Conservation (phyloP, 2,113 vertebrate genomes). For the Meles meles region DNA sequence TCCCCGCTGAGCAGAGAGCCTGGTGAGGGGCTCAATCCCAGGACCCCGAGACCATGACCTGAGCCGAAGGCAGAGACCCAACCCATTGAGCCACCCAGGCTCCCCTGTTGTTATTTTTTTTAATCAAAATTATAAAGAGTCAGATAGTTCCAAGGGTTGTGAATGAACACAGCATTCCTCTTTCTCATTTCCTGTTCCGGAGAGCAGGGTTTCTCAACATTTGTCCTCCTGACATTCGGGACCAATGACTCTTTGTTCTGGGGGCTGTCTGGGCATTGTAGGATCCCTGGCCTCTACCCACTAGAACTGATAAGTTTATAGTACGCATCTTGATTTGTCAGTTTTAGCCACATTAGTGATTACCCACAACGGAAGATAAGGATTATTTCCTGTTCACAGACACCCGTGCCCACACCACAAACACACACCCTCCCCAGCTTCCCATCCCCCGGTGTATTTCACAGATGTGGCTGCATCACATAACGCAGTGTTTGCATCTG, state of each 20-base stretch:
- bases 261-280: background rate
- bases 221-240: background rate
- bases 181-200: background rate
- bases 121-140: background rate
- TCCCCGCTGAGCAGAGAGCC: too few relatives aligned
- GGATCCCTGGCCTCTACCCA: background rate
- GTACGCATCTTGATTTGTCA: background rate
- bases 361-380: background rate
- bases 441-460: background rate
- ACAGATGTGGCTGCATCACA: background rate
- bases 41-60: too few relatives aligned
- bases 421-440: background rate
- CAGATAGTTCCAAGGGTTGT: background rate
- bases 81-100: background rate
- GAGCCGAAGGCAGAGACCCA: too few relatives aligned
- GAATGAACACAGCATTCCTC: too few relatives aligned
- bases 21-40: accelerated
- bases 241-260: too few relatives aligned
- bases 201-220: background rate
- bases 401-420: background rate
- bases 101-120: background rate
- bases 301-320: background rate
- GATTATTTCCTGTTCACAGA: background rate
- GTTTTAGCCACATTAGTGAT: background rate
- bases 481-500: background rate